A percentile compares a stretch with the other conserved stretches of the same genome.
Evolutionary conservation across 1,140 invertebrate species (phyloP).

Genomic region (Heliconius nattereri): DNA sequence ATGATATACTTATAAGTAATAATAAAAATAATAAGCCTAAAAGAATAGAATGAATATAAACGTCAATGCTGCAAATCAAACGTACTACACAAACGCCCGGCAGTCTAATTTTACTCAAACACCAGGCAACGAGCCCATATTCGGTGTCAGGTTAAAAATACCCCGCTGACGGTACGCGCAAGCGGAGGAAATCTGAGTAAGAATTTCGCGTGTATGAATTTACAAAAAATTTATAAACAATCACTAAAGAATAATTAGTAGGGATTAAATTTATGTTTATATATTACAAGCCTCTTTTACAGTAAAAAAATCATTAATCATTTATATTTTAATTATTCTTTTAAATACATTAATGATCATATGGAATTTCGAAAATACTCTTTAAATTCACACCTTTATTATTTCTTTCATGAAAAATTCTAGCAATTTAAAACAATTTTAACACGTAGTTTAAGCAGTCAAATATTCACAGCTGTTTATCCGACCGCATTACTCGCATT

Average conservation of each 20-base stretch:
- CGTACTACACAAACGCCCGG: constrained; percentile 21
- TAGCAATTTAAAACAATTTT: too few relatives aligned
- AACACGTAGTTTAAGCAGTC: not conserved
- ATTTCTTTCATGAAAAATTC: too few relatives aligned
- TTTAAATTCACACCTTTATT: too few relatives aligned
- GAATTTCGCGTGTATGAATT: not conserved
- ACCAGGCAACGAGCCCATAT: constrained; percentile 76
- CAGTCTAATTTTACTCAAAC: constrained; percentile 73
- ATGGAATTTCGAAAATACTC: too few relatives aligned
- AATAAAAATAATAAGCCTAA: not conserved
- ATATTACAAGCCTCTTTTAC: not conserved
- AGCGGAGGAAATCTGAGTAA: constrained; percentile 29
- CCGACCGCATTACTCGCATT: not conserved
- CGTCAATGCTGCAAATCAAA: not conserved
- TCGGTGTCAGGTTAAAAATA: constrained; percentile 75
- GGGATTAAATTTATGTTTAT: not conserved
- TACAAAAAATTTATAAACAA: not conserved
- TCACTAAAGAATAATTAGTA: not conserved
- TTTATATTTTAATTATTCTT: too few relatives aligned
- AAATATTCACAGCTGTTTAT: not conserved
- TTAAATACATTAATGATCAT: too few relatives aligned
- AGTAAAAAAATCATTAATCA: too few relatives aligned
- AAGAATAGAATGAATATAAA: not conserved
- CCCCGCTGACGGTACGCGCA: constrained; percentile 49
- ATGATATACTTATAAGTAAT: too few relatives aligned